Evolutionary conservation across 37 sponge, comb jelly and placozoan genomes (phyloP).

Genomic region (Lycopodina hypogea): DNA sequence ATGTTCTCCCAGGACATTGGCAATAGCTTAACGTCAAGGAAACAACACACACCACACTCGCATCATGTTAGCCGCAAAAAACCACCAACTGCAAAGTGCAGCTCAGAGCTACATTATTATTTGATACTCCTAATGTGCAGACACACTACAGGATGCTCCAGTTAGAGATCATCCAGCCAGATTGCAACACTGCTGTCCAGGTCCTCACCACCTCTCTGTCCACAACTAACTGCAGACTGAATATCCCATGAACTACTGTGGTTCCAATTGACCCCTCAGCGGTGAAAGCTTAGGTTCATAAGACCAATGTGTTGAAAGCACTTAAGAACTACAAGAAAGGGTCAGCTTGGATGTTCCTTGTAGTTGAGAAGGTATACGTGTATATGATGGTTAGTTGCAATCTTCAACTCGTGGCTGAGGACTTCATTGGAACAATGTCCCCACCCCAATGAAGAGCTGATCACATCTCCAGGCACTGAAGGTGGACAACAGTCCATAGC

Average conservation of each 20-base stretch:
- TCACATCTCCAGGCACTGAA: neutral
- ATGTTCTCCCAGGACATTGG: too few species aligned
- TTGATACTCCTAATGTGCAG: too few species aligned
- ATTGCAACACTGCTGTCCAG: conserved; percentile 34
- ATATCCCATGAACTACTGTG: neutral
- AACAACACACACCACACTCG: too few species aligned
- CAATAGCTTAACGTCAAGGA: too few species aligned
- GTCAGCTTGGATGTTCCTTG: neutral
- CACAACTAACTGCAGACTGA: neutral
- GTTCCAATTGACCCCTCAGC: conserved; percentile 31
- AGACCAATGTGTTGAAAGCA: conserved; percentile 30
- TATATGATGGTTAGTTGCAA: neutral
- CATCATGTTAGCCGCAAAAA: too few species aligned
- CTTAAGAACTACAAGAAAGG: conserved; percentile 18
- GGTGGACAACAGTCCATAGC: too few species aligned
- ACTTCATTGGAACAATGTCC: conserved; percentile 18
- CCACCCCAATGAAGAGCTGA: neutral
- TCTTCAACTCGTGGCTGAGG: conserved; percentile 12
- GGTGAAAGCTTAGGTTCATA: conserved; percentile 43
- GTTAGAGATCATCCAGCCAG: conserved; percentile 11
- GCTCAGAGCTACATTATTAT: too few species aligned
- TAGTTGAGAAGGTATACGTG: too few species aligned
- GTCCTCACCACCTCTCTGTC: neutral
- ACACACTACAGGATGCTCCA: conserved; percentile 6
- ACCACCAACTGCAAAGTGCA: too few species aligned